Conservation (phyloP, 2,888 invertebrate species). For the Idaea dimidiata region DNA sequence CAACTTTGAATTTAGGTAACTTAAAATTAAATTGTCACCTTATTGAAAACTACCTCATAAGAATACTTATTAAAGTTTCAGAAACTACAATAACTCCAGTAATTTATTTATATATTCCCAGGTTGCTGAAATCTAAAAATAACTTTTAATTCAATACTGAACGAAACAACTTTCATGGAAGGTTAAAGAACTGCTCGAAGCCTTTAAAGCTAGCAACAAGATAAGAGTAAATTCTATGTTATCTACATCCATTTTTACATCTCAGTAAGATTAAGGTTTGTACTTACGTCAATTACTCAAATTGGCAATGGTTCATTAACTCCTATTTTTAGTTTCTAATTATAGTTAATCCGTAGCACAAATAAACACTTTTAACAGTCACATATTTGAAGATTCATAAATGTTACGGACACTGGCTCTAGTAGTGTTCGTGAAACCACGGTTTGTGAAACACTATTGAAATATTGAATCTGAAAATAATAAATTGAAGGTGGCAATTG, state of each 20-base stretch:
- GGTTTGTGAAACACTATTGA: slow-evolving; percentile 26
- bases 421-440: slow-evolving; percentile 19
- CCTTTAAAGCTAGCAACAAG: background rate
- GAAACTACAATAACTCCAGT: slow-evolving; percentile 10
- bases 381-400: slow-evolving; percentile 29
- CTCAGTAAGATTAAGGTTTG: slow-evolving; percentile 9
- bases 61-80: background rate
- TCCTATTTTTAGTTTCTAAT: slow-evolving; percentile 12
- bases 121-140: slow-evolving; percentile 13
- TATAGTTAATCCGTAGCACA: slow-evolving; percentile 12
- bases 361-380: slow-evolving; percentile 33
- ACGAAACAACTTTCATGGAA: slow-evolving; percentile 1
- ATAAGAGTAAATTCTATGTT: background rate
- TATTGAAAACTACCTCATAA: background rate
- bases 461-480: slow-evolving; percentile 19
- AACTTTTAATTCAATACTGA: slow-evolving; percentile 2
- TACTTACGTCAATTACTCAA: slow-evolving; percentile 19
- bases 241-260: background rate
- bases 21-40: slow-evolving; percentile 2
- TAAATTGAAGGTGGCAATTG: slow-evolving; percentile 52
- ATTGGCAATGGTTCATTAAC: slow-evolving; percentile 11
- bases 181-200: background rate
- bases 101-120: slow-evolving; percentile 15
- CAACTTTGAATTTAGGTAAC: slow-evolving; percentile 6
- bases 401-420: slow-evolving; percentile 16